Evolutionary conservation across 2,113 vertebrate genomes (phyloP).

Genomic region (Coregonus clupeaformis): DNA sequence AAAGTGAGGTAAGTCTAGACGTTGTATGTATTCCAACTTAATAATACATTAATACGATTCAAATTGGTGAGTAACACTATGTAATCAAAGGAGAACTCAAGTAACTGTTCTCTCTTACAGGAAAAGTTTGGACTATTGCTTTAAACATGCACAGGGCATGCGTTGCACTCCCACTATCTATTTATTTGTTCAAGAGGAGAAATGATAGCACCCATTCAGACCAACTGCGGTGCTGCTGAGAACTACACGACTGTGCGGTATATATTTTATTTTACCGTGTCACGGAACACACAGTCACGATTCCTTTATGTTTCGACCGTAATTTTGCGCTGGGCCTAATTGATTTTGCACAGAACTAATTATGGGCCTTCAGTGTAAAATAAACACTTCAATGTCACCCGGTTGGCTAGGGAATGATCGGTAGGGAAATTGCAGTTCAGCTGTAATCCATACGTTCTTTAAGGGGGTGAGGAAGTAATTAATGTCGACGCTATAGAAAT

Average conservation of each 20-base stretch:
- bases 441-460: constrained; percentile 65
- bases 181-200: constrained; percentile 47
- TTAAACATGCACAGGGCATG: not conserved
- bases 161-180: not conserved
- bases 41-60: too few species aligned
- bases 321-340: constrained; percentile 51
- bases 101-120: not conserved
- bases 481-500: constrained; percentile 58
- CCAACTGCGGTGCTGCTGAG: constrained; percentile 26
- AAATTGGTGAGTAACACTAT: not conserved
- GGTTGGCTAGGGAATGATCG: constrained; percentile 55
- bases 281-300: constrained; percentile 29
- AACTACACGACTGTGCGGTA: constrained; percentile 29
- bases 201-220: constrained; percentile 52
- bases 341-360: constrained; percentile 66
- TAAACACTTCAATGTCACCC: constrained; percentile 64
- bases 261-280: not conserved
- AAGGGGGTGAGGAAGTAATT: constrained; percentile 54
- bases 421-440: constrained; percentile 62
- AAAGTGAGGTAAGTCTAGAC: too few species aligned
- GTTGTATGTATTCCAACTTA: too few species aligned
- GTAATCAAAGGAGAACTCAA: not conserved
- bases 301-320: constrained; percentile 49
- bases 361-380: constrained; percentile 60
- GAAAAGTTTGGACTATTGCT: not conserved